Percentiles rank a stretch among this genome's conserved stretches.
Evolutionary conservation across 2,797 vertebrate genomes (phyloP).

Genomic region (Octomys mimax): DNA sequence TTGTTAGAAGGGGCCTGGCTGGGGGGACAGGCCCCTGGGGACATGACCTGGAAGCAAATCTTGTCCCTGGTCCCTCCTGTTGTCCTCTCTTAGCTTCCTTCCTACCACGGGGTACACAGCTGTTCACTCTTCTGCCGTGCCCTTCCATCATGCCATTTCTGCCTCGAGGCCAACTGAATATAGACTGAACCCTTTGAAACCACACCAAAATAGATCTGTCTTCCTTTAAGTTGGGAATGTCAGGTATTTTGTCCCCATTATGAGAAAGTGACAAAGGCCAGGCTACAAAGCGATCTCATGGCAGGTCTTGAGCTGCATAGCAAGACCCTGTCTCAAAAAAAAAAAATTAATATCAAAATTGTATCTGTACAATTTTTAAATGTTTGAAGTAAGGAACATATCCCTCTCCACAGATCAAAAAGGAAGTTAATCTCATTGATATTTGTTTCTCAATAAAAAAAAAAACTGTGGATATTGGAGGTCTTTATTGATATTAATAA

Average conservation of each 20-base stretch:
- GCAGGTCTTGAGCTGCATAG: too few species aligned
- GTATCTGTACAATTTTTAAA: conserved; percentile 21
- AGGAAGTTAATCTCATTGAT: too few species aligned
- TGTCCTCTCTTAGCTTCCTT: neutral
- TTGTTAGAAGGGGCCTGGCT: neutral
- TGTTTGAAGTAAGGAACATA: neutral
- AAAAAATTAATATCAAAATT: conserved; percentile 8
- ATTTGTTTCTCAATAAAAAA: too few species aligned
- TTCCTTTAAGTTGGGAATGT: neutral
- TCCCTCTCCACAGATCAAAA: neutral
- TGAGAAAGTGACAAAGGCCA: neutral
- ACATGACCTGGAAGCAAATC: neutral
- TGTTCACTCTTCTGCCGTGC: neutral
- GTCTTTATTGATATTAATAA: too few species aligned
- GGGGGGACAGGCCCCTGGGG: neutral
- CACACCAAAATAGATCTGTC: neutral
- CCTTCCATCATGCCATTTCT: too few species aligned
- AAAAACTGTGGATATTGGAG: too few species aligned
- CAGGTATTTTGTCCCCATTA: neutral
- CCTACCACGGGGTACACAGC: neutral
- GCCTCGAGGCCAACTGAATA: neutral
- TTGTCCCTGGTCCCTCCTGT: neutral
- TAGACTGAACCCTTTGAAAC: neutral
- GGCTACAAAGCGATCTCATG: too few species aligned
- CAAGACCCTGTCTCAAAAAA: too few species aligned